Conservation (phyloP, 2,113 vertebrate species). For the Clarias gariepinus region DNA sequence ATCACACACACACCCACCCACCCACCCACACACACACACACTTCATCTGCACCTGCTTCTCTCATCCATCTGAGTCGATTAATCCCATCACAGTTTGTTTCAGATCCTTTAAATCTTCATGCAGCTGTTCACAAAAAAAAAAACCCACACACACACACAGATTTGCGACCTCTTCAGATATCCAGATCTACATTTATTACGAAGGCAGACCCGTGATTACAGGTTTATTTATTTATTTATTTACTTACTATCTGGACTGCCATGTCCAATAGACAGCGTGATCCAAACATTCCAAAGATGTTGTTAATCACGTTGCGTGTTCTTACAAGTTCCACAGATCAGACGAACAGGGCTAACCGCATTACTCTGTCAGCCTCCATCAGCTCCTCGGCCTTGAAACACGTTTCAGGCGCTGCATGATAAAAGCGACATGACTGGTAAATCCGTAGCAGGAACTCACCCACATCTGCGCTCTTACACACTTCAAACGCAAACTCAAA, state of each 20-base stretch:
- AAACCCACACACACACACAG: not conserved
- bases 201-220: not conserved
- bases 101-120: constrained; percentile 1
- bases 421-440: constrained; percentile 19
- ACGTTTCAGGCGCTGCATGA: not conserved
- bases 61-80: not conserved
- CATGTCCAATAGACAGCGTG: not conserved
- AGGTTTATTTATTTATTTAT: not conserved
- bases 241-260: not conserved
- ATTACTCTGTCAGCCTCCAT: constrained; percentile 41
- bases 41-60: not conserved
- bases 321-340: not conserved
- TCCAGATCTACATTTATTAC: not conserved
- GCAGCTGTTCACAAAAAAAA: not conserved
- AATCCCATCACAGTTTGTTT: constrained; percentile 29
- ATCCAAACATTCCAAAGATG: not conserved
- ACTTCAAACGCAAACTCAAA: constrained; percentile 47
- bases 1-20: not conserved
- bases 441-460: constrained; percentile 33
- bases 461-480: constrained; percentile 39
- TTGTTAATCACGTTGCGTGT: not conserved
- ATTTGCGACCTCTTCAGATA: not conserved
- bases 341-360: not conserved
- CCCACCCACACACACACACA: not conserved
- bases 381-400: not conserved